Evolutionary conservation across 1,140 invertebrate genomes (phyloP), one percentile per base, ranked within the genome.

Genomic region (Cyphomyrmex costatus): DNA sequence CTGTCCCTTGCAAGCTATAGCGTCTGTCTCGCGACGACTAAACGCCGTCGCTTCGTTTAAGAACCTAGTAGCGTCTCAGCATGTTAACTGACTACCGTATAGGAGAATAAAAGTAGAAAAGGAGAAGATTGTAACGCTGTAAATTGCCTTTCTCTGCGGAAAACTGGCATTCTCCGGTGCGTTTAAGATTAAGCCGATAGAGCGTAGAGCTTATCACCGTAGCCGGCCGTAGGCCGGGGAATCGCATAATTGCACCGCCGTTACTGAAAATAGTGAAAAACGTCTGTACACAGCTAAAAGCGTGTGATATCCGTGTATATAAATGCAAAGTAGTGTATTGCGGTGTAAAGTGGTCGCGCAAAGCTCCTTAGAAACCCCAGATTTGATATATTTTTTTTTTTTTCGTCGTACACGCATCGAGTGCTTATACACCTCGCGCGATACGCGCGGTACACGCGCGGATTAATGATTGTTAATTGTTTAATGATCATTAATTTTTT

Each of bases 211-310:
- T 82, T 73, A 33, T 73, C 79, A 82, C 68, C 27, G 68, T 83
- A 74, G 68, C 36, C 36, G 53, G 36, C 68, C 42, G 14, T 83
- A 83, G 68, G 68, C 68, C 56, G 79, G 36, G 27, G 30, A 83
- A 83, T 19, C 68, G 79, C 79, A 83, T 83, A 83, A 83, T 19
- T 60, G 79, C 79, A 80, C 78, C 78, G 78, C 78, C 53, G 63
- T 83, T 36, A 73, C 19, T 46, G 36, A 71, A 74, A 58, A 73
- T 74, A 83, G 53, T 74, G 49, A 42, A n/a, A 36, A 36, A 80
- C 21, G 24, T 83, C 24, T 33, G 63, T 24, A 60, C 36, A 71
- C 71, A 74, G 30, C 51, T 42, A 27, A 46, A 61, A 12, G 36
- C 36, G 65, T 24, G 65, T 24, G 65, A 46, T 33, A 60, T 74